Evolutionary conservation across 2,888 invertebrate species (phyloP), one percentile per base, ranked within the genome.

Genomic region (Beris morrisii): DNA sequence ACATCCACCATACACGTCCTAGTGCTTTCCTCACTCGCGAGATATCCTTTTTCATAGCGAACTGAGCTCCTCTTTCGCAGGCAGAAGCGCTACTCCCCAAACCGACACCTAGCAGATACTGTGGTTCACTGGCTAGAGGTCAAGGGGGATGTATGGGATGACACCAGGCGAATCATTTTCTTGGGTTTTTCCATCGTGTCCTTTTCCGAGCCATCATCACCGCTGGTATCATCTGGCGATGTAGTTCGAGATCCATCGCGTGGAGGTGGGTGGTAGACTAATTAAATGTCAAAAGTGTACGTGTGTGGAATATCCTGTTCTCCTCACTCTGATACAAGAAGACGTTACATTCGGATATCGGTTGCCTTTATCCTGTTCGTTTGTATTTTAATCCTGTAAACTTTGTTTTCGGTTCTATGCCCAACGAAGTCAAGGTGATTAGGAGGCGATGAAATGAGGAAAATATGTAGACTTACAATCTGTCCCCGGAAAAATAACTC

Each of bases 221-320:
- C 61, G 11, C 38, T 7, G 15, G 43, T 43, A 11, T 50, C 5
- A 38, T 15, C n/a, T n/a, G 13, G 56, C 13, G 7, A 28, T 15
- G 9, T 31, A 32, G 38, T 38, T 38, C 38, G 38, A 55, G 56
- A 38, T 45, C 48, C 55, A n/a, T 9, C 54, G 55, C 32, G 58
- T 63, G 57, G 64, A 56, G 68, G 68, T 45, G 55, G 46, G 58
- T 63, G 57, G 64, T 61, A 69, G 68, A 68, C 69, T 69, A 69
- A 69, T 69, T 69, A 69, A 69, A 69, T 69, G 69, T 69, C 69
- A 68, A 69, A 69, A 69, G 67, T 68, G 66, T 68, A 69, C 69
- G 69, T 69, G 69, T 66, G 48, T 61, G 65, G 69, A 69, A 69
- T 69, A 68, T 68, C 66, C 38, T 32, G 61, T n/a, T 38, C 38